Evolutionary conservation across 2,888 invertebrate genomes (phyloP), one percentile per base, ranked within the genome.

Genomic region (Schrankia costaestrigalis): DNA sequence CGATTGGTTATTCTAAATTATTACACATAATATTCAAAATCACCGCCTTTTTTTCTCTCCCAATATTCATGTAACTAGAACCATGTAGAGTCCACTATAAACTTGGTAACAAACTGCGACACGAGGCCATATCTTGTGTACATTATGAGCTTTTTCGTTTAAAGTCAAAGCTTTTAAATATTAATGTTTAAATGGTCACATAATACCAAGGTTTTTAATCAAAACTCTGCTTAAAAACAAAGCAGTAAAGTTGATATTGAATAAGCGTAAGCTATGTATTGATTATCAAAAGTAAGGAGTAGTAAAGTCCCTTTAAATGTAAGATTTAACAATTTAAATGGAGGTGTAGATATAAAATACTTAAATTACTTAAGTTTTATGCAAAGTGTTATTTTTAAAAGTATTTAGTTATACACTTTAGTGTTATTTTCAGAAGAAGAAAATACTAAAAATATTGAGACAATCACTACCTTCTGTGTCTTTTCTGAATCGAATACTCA

Each of bases 81-180:
- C 68, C 76, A 63, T 63, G 69, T 67, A 74, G 74, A 67, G 66
- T 73, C 52, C 74, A 79, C 83, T 78, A 87, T 88, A 88, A 89
- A 89, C 77, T 82, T 80, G 79, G 78, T 82, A 86, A 88, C 84
- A 83, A 85, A 89, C 85, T 84, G 84, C 84, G 82, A 77, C 71
- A 71, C 71, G 70, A 63, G 68, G 75, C 84, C 72, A 79, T 88
- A 87, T 88, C 86, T 87, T 79, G 78, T 78, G 70, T 78, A 84
- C 68, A 78, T 87, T 89, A 88, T 83, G 88, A 86, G 83, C 78
- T 76, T 85, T 85, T 85, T 81, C 81, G 78, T 81, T 81, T 74
- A 80, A n/a, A 78, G 71, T 70, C 72, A 61, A 67, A 71, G 61
- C 60, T 58, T 56, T 51, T n/a, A n/a, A n/a, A 37, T 21, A 26